Percentiles rank a stretch among this genome's conserved stretches.
These are phyloP conservation scores for Metalampra italica DNA, from an alignment of 2,888 invertebrate species.

Conservation along the genomic window DNA sequence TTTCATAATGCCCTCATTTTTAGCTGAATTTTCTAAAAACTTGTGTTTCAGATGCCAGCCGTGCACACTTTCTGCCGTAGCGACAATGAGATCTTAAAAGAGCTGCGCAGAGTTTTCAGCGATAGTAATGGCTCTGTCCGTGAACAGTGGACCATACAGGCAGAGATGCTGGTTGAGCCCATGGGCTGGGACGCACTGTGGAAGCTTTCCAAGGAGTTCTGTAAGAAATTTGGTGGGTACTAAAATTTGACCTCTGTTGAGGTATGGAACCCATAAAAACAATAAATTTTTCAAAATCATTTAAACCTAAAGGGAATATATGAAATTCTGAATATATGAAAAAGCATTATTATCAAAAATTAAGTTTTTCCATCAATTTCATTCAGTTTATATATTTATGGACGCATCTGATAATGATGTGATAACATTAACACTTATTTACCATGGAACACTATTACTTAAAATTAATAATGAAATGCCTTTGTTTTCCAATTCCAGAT, in stretches of 20 bases:
- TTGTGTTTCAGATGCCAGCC: constrained; percentile 49
- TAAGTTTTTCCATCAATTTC: too few species aligned
- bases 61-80: constrained; percentile 62
- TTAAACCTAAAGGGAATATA: too few species aligned
- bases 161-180: constrained; percentile 80
- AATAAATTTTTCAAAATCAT: too few species aligned
- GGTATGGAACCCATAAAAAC: not conserved
- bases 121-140: constrained; percentile 53
- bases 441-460: too few species aligned
- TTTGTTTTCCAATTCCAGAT: constrained; percentile 38
- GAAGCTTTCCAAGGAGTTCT: constrained; percentile 82
- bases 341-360: too few species aligned
- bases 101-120: constrained; percentile 53
- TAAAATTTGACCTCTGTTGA: not conserved
- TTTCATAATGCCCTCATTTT: too few species aligned
- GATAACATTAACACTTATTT: too few species aligned
- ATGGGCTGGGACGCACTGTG: constrained; percentile 84
- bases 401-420: too few species aligned
- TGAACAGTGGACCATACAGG: constrained; percentile 66
- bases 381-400: too few species aligned
- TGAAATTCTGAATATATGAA: too few species aligned
- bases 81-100: constrained; percentile 57
- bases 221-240: constrained; percentile 76
- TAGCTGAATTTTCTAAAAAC: too few species aligned
- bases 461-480: too few species aligned